Base-by-base conservation (phyloP, 2,113 vertebrate genomes). In the Apteryx owenii region DNA sequence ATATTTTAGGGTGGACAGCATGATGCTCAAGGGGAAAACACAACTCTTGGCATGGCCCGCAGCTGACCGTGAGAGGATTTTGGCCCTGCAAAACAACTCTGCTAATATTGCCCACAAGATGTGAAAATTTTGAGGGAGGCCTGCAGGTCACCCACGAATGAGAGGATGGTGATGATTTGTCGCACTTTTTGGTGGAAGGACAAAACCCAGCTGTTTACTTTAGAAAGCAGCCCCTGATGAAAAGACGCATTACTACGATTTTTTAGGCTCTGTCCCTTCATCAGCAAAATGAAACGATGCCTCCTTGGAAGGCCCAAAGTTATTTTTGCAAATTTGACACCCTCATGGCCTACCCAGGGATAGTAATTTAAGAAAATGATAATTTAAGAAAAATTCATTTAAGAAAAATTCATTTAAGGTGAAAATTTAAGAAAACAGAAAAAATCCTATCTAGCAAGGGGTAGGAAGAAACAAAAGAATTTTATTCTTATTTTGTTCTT, bases 221-320 rank as follows among this genome's bases (percentile, higher is more conserved):
- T 56, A 4, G 1, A 5, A 62, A 51, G 28, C 36, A 72, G 0
- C 3, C 6, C 29, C 13, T 54, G 26, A 12, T 15, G 10, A 15
- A 64, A 58, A 29, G 5, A 5, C 10, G 10, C 60, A 54, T 16
- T 56, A 21, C 11, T 9, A 29, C n/a, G 8, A 14, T 14, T 81
- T 40, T 28, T 10, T 7, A 62, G 60, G 21, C 21, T 61, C 60
- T 62, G 60, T 62, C 31, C n/a, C 36, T 12, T 62, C 33, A 36
- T 14, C 31, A 60, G 15, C 29, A 33, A 60, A 60, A 60, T 10
- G 33, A 33, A 60, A 8, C 4, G 7, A 19, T 31, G 9, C 17
- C 9, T 23, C 33, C 31, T 20, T 33, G 31, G 17, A 18, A 10
- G 31, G 56, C 60, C 7, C 60, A 36, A 36, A n/a, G n/a, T 36